Conservation (phyloP, 2,113 vertebrate genomes). For the Pica pica region DNA sequence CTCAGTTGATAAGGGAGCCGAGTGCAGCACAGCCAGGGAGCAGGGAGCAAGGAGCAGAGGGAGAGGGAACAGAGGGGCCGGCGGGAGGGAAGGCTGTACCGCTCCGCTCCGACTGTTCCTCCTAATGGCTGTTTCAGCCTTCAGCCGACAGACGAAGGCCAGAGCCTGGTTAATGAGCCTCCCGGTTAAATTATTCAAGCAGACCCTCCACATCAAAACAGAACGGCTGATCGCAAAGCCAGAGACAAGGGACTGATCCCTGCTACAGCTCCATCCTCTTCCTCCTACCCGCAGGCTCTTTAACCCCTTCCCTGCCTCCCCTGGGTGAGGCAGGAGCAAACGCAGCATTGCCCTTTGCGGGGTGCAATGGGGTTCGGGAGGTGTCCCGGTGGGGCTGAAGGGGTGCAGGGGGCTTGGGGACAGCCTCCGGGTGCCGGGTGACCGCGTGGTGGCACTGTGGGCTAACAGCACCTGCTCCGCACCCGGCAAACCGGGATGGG, state of each 20-base stretch:
- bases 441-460: constrained; percentile 51
- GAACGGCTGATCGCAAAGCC: neutral
- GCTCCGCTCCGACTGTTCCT: neutral
- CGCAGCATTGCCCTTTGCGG: neutral
- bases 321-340: too few relatives aligned
- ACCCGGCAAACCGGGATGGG: neutral
- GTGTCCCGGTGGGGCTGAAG: neutral
- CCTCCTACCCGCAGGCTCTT: neutral
- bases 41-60: neutral
- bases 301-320: neutral
- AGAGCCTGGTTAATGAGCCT: constrained; percentile 42
- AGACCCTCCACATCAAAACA: neutral
- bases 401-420: neutral
- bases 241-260: neutral
- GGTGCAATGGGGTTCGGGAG: rapidly evolving
- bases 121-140: constrained; percentile 55
- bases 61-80: neutral
- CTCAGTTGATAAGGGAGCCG: neutral
- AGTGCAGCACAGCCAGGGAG: neutral
- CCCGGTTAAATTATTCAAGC: constrained; percentile 46
- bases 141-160: constrained; percentile 51
- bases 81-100: neutral
- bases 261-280: neutral
- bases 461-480: neutral
- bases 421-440: neutral